Evolutionary conservation across 2,113 vertebrate species (phyloP), one percentile per base, ranked within the genome.

Genomic region (Synodontis membranacea): DNA sequence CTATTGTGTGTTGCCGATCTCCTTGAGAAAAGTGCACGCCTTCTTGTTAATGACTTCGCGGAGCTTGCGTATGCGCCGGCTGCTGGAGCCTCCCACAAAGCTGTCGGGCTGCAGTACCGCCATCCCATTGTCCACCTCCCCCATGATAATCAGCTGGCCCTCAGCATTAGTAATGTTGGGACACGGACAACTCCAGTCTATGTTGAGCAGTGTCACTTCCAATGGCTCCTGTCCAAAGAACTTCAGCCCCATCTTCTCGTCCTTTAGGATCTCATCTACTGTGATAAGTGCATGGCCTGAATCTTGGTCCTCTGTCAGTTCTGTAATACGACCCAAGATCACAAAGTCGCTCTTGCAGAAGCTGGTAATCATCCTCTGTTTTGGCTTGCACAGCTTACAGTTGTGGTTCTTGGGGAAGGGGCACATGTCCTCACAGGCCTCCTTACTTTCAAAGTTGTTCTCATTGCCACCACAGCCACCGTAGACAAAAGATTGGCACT

Each of bases 211-310:
- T 0, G 98, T 98, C 90, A 99, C 96, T 93, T 99, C 98, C 84
- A 99, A 86, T 0, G 97, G 97, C 89, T 99, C 97, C 84, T 93
- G 96, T 66, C 97, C 97, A 88, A 99, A 94, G 93, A 99, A 99
- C 90, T 96, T 96, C 84, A 99, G 96, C 44, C 98, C 98, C 98
- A 99, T 99, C 93, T 99, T 99, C 87, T 99, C 98, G 1, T 99
- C 98, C 91, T 98, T 99, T 21, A 99, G 92, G 64, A 99, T 97
- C 93, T 99, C 97, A 46, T 99, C 97, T 92, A 99, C 96, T 0
- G 93, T 97, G 89, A 99, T 96, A 91, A 99, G 92, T 1, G 97
- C 98, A 0, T 97, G 97, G 17, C 97, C 97, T 0, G 96, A 96
- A 88, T 98, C 97, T 1, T 97, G 95, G 90, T 99, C 98, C 88